Percentiles rank a stretch among this genome's conserved stretches.
Evolutionary conservation across 2,113 vertebrate species (phyloP).

Genomic region (Rhodinocichla rosea): DNA sequence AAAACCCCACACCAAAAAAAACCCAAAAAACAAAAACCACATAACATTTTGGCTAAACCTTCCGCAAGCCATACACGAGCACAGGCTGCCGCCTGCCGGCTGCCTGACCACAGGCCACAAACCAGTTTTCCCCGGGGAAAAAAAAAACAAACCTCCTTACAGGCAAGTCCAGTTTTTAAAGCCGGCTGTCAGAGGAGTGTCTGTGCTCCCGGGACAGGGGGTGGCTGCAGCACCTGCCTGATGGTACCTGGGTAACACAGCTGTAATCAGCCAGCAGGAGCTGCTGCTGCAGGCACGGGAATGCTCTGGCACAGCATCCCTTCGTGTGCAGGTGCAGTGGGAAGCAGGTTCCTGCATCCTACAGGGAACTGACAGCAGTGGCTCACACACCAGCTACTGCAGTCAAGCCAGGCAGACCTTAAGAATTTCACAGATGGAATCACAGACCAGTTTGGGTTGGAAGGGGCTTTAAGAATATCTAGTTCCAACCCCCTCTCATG

Average conservation of each 20-base stretch:
- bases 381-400: rapidly evolving
- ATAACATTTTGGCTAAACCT: not conserved
- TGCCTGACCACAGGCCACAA: not conserved
- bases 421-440: too few relatives aligned
- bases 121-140: rapidly evolving
- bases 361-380: too few relatives aligned
- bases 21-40: rapidly evolving
- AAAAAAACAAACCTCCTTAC: rapidly evolving
- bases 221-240: rapidly evolving
- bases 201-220: rapidly evolving
- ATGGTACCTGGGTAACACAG: rapidly evolving
- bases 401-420: not conserved
- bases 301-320: not conserved
- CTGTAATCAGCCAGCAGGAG: not conserved
- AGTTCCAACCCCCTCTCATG: not conserved
- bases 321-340: rapidly evolving
- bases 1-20: too few relatives aligned
- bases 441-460: not conserved
- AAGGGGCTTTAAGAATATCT: not conserved
- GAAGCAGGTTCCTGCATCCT: not conserved
- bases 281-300: rapidly evolving
- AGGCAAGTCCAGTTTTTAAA: rapidly evolving
- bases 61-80: not conserved
- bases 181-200: rapidly evolving
- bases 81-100: conserved; percentile 55